Conservation (phyloP, 1,140 invertebrate genomes). For the Formica selysi region DNA sequence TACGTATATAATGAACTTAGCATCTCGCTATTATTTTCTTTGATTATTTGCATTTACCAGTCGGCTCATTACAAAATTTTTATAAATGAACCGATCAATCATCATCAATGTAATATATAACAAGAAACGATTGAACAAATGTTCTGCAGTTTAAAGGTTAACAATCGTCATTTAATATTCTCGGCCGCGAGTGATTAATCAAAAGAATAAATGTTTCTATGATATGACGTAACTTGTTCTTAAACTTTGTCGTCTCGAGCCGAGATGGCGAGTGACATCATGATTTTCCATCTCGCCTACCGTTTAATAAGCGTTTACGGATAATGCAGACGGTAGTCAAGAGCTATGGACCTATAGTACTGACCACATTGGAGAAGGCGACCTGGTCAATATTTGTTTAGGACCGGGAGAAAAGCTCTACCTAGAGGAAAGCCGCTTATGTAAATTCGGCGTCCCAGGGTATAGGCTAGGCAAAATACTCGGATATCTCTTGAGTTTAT, state of each 20-base stretch:
- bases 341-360: constrained; percentile 50
- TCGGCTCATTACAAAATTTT: neutral
- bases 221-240: constrained; percentile 3
- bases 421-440: constrained; percentile 76
- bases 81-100: neutral
- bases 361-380: constrained; percentile 46
- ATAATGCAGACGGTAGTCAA: constrained; percentile 52
- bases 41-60: neutral
- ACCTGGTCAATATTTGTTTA: constrained; percentile 79
- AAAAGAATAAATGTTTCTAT: neutral
- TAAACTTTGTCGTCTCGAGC: constrained; percentile 43
- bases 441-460: constrained; percentile 75
- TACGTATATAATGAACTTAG: neutral
- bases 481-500: constrained; percentile 64
- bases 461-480: constrained; percentile 65
- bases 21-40: neutral
- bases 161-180: constrained; percentile 27
- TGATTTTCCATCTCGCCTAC: constrained; percentile 49
- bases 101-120: neutral
- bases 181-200: neutral
- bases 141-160: constrained; percentile 1
- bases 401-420: constrained; percentile 73
- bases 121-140: neutral
- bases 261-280: constrained; percentile 51
- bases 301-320: constrained; percentile 59